These are phyloP conservation scores for Rhagonycha lutea DNA, from an alignment of 2,888 invertebrate species.

Conservation along the genomic window DNA sequence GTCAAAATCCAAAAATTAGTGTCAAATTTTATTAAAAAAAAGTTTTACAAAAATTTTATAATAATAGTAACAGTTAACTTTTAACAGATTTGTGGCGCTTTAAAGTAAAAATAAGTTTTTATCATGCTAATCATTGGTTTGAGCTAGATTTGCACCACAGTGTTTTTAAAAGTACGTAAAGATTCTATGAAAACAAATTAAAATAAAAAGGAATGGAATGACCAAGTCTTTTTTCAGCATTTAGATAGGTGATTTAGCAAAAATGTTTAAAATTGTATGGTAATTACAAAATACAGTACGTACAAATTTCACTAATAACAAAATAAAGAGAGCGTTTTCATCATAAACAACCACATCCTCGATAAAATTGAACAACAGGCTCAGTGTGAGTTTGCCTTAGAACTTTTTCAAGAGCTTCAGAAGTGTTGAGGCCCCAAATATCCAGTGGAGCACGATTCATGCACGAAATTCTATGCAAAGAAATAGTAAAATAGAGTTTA, in stretches of 20 bases:
- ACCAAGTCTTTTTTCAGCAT: neutral
- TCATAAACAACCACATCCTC: constrained; percentile 12
- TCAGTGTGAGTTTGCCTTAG: constrained; percentile 55
- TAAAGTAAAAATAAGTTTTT: neutral
- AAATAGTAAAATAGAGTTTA: neutral
- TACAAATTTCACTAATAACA: neutral
- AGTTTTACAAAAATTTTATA: neutral
- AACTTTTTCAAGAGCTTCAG: constrained; percentile 56
- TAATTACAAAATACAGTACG: neutral
- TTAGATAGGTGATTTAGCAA: neutral
- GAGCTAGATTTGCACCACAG: neutral
- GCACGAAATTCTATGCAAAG: constrained; percentile 59
- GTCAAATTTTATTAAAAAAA: neutral
- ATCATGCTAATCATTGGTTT: neutral
- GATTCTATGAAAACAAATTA: too few species aligned
- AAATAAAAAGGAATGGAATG: neutral
- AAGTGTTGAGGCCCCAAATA: constrained; percentile 63
- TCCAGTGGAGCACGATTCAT: constrained; percentile 65
- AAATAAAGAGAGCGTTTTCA: neutral
- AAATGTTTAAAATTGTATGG: neutral
- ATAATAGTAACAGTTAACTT: neutral
- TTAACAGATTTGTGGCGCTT: neutral
- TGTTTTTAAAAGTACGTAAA: neutral
- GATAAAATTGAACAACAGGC: constrained; percentile 31
- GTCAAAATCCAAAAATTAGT: neutral